phyloP scores from a whole-genome alignment of 2,797 vertebrate species.

The Dallia pectoralis region DNA sequence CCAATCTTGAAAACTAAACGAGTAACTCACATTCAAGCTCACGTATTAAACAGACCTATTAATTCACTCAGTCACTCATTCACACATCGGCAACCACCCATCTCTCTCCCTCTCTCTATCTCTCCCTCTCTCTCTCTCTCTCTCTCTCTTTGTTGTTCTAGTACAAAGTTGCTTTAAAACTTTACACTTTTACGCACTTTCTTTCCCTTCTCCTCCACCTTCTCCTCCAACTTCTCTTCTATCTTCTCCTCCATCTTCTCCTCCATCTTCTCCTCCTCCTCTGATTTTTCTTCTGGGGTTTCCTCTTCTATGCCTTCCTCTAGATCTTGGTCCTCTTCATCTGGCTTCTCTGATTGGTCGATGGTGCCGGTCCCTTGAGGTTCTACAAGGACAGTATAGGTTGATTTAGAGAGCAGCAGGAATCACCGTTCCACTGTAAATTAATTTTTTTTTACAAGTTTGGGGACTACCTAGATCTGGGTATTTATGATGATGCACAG shows the following conservation, averaged over 20 bases:
- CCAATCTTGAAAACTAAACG: neutral
- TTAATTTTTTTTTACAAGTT: neutral
- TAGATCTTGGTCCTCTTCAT: constrained; percentile 34
- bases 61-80: constrained; percentile 17
- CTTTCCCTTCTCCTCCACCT: constrained; percentile 18
- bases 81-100: constrained; percentile 13
- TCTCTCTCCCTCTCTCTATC: too few species aligned
- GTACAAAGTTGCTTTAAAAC: constrained; percentile 16
- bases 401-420: constrained; percentile 20
- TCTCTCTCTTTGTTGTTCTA: constrained; percentile 18
- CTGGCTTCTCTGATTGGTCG: constrained; percentile 49
- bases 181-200: constrained; percentile 31
- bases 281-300: constrained; percentile 35
- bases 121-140: too few species aligned
- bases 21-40: neutral
- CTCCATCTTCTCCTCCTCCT: constrained; percentile 61
- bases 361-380: constrained; percentile 51
- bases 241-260: neutral
- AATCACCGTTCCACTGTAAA: neutral
- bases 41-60: constrained; percentile 18
- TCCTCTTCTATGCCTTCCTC: constrained; percentile 22
- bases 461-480: neutral
- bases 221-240: neutral
- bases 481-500: neutral
- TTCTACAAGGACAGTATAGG: constrained; percentile 54